phyloP scores from a whole-genome alignment of 1,140 invertebrate species.

The Delia radicum region DNA sequence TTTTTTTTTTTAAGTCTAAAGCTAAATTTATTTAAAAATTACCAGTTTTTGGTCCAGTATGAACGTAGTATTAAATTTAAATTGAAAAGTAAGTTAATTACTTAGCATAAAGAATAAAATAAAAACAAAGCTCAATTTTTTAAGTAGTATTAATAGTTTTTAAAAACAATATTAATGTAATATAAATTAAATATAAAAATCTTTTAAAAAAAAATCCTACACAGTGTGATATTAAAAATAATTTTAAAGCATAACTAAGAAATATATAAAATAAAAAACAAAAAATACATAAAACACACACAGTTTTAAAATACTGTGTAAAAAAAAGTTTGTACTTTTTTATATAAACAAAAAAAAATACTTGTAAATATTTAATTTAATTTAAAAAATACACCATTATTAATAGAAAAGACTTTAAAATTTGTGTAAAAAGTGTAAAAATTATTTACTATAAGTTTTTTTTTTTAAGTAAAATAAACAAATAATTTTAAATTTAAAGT shows the following conservation, averaged over 20 bases:
- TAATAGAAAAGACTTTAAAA: neutral
- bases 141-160: neutral
- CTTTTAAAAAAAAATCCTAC: conserved; percentile 47
- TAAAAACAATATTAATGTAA: neutral
- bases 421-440: neutral
- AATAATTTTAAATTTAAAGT: too few species aligned
- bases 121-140: neutral
- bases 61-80: neutral
- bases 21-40: too few species aligned
- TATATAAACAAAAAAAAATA: neutral
- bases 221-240: conserved; percentile 56
- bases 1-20: too few species aligned
- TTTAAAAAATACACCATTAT: neutral
- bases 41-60: too few species aligned
- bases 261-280: conserved; percentile 9
- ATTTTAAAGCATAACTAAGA: conserved; percentile 25
- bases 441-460: neutral
- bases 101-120: neutral
- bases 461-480: too few species aligned
- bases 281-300: neutral
- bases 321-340: neutral
- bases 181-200: conserved; percentile 16
- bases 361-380: neutral
- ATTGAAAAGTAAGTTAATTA: conserved; percentile 8
- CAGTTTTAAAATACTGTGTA: neutral